Conservation (phyloP, 1,140 invertebrate species). For the Calosoma granatense region DNA sequence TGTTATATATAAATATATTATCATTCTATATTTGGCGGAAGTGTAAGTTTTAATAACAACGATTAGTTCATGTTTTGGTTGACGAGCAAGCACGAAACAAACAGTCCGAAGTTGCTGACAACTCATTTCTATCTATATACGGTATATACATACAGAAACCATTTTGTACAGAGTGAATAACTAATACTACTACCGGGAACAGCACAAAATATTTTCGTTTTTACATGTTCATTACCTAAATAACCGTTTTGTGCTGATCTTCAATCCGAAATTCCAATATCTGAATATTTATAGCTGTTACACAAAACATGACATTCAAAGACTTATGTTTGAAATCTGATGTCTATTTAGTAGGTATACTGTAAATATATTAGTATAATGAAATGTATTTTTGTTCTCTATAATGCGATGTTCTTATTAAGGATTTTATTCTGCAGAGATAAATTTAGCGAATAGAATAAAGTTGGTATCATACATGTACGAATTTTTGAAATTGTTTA, state of each 20-base stretch:
- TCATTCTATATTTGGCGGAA: neutral
- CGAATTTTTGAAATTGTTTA: conserved; percentile 7
- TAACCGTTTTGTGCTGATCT: conserved; percentile 2
- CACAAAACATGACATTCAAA: conserved; percentile 16
- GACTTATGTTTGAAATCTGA: conserved; percentile 21
- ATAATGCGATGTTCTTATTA: conserved; percentile 17
- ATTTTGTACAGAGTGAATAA: conserved; percentile 6
- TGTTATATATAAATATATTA: conserved; percentile 7
- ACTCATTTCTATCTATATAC: neutral
- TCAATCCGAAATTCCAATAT: neutral
- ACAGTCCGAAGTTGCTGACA: no score
- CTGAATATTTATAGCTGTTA: conserved; percentile 6
- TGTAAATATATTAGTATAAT: conserved; percentile 24
- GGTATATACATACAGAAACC: neutral
- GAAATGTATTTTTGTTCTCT: conserved; percentile 26
- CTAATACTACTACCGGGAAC: neutral
- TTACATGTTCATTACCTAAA: neutral
- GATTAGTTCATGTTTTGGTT: conserved; percentile 1
- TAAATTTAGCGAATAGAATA: conserved; percentile 8
- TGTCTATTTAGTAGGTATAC: conserved; percentile 23
- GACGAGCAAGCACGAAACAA: no score
- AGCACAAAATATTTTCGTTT: conserved; percentile 1
- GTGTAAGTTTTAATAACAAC: conserved; percentile 5
- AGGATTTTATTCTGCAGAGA: conserved; percentile 13
- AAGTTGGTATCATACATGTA: conserved; percentile 15